Conservation (phyloP, 2,888 invertebrate genomes). For the Aspidiotus rigidus region DNA sequence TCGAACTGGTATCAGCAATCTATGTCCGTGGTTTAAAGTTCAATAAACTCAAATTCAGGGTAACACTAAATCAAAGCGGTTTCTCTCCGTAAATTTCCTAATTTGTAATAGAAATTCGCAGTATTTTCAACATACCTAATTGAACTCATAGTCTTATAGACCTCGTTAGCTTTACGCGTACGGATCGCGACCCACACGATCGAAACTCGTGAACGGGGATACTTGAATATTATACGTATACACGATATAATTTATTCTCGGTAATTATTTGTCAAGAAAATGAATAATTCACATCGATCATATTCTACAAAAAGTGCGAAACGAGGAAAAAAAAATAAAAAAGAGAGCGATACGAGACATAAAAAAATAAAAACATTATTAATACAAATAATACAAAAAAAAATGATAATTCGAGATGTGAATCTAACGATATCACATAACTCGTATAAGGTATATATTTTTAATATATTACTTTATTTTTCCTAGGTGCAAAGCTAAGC, state of each 20-base stretch:
- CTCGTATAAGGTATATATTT: slow-evolving; percentile 14
- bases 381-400: neutral
- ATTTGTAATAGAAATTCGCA: too few species aligned
- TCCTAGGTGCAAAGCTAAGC: slow-evolving; percentile 22
- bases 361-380: neutral
- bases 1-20: too few species aligned
- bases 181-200: slow-evolving; percentile 3
- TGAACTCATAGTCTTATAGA: too few species aligned
- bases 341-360: neutral
- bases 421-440: slow-evolving; percentile 27
- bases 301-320: slow-evolving; percentile 14
- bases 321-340: neutral
- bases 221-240: neutral
- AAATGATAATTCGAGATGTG: slow-evolving; percentile 28
- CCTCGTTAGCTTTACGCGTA: too few species aligned
- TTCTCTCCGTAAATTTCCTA: too few species aligned
- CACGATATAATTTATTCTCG: neutral
- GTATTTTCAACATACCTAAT: too few species aligned
- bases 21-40: too few species aligned
- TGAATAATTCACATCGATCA: slow-evolving; percentile 32
- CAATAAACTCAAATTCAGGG: too few species aligned
- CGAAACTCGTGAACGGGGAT: neutral
- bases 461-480: slow-evolving; percentile 30
- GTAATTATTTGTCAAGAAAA: slow-evolving; percentile 24
- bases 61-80: too few species aligned